Percentiles rank a stretch among this genome's conserved stretches.
Conservation (phyloP, 2,113 vertebrate genomes). For the Gasterosteus nipponicus region DNA sequence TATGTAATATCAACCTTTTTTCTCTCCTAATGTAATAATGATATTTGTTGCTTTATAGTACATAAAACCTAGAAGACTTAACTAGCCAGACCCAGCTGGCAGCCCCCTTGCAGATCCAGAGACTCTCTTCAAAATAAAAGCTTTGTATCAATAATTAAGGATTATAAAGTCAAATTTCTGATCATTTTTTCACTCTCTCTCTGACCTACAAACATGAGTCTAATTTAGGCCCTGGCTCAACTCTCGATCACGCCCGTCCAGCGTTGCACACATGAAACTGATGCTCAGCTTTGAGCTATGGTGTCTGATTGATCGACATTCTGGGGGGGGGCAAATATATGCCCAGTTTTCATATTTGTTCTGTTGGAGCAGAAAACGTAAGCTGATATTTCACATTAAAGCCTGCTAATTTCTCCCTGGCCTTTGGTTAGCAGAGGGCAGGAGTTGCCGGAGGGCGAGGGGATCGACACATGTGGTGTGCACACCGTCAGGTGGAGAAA, state of each 20-base stretch:
- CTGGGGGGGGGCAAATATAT: conserved; percentile 31
- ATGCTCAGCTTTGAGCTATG: conserved; percentile 28
- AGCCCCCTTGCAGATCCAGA: not conserved
- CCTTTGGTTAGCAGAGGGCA: conserved; percentile 49
- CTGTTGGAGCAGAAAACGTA: conserved; percentile 34
- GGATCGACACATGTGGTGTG: conserved; percentile 59
- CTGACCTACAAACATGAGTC: conserved; percentile 25
- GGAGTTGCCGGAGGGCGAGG: conserved; percentile 48
- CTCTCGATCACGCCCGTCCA: conserved; percentile 33
- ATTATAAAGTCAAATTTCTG: not conserved
- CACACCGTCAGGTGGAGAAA: conserved; percentile 63
- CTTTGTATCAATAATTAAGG: not conserved
- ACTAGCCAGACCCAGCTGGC: not conserved
- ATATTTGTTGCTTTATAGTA: not conserved
- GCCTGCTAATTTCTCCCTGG: conserved; percentile 42
- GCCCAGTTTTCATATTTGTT: conserved; percentile 55
- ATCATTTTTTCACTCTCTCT: conserved; percentile 2
- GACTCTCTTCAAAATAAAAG: not conserved
- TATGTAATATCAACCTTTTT: too few relatives aligned
- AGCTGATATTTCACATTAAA: conserved; percentile 46
- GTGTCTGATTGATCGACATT: conserved; percentile 63
- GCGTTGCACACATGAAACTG: conserved; percentile 28
- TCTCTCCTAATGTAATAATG: not conserved
- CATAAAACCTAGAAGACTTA: not conserved
- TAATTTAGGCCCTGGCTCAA: conserved; percentile 45